Base-by-base conservation (phyloP, 2,888 invertebrate genomes). In the Thereva nobilitata region DNA sequence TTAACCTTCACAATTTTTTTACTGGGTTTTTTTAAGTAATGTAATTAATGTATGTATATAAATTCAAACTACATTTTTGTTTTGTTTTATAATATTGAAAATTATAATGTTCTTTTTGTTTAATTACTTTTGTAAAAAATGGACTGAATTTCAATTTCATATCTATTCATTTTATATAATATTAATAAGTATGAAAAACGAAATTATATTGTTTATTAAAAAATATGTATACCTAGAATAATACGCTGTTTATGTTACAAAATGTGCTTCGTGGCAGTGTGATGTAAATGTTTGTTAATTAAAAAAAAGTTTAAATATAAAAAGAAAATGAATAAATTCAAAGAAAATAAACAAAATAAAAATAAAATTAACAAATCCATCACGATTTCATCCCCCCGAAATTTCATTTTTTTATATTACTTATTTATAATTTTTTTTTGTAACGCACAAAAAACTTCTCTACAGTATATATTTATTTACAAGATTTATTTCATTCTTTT, bases 251-350 rank as follows among this genome's bases (percentile, higher is more conserved):
- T 23, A 23, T 23, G 23, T 23, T 23, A 23, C 57, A 10, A 38
- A 59, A 59, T 59, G 57, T 50, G 41, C 61, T 50, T 50, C 40
- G 50, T 61, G 61, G 61, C 61, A 61, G 61, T 61, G 61, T 61
- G 34, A 50, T 59, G 37, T 38, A 47, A 38, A 59, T 4, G 10
- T 50, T 10, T 50, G 40, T 49, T 40, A 49, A 35, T 50, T 12
- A 61, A 23, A 50, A 34, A 50, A 23, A 59, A 45, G 7, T 23
- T 23, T 23, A 23, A 23, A 23, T 23, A 23, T 23, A 23, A 23
- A 23, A 23, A 23, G 23, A 23, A 23, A 23, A 23, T 23, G 1
- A 23, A 1, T 23, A 23, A n/a, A 23, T 23, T 23, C 23, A 23
- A 23, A 23, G 23, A 2, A 2, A 23, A 23, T 23, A 23, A 23